Evolutionary conservation across 2,797 vertebrate genomes (phyloP).

Genomic region (Linurgus olivaceus): DNA sequence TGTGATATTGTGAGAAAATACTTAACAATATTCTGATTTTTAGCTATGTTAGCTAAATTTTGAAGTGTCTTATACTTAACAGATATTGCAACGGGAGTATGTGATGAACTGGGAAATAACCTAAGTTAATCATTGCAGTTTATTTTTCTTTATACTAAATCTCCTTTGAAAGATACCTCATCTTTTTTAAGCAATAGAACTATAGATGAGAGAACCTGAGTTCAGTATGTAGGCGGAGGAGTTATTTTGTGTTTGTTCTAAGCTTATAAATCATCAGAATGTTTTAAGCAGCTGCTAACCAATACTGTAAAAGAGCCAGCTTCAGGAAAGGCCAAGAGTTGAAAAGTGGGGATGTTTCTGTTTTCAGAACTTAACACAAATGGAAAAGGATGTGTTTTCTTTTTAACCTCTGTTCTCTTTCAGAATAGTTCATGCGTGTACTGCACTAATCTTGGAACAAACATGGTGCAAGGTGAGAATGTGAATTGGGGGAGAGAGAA

Average conservation of each 20-base stretch:
- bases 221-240: background rate
- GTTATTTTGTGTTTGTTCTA: background rate
- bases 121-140: slow-evolving; percentile 52
- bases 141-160: slow-evolving; percentile 52
- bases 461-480: slow-evolving; percentile 27
- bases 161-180: slow-evolving; percentile 71
- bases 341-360: slow-evolving; percentile 21
- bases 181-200: slow-evolving; percentile 55
- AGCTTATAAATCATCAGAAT: slow-evolving; percentile 21
- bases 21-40: slow-evolving; percentile 40
- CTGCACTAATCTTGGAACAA: slow-evolving; percentile 30
- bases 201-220: slow-evolving; percentile 23
- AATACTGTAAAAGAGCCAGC: slow-evolving; percentile 48
- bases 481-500: background rate
- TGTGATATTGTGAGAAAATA: slow-evolving; percentile 28
- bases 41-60: slow-evolving; percentile 44
- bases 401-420: slow-evolving; percentile 42
- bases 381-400: background rate
- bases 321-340: background rate
- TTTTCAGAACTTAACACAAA: slow-evolving; percentile 2
- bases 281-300: slow-evolving; percentile 59
- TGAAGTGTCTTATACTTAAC: slow-evolving; percentile 22
- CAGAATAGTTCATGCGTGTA: background rate
- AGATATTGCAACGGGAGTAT: slow-evolving; percentile 26
- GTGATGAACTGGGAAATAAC: background rate